These are phyloP conservation scores for Acanthochromis polyacanthus DNA, from an alignment of 2,113 vertebrate species.

Conservation along the genomic window DNA sequence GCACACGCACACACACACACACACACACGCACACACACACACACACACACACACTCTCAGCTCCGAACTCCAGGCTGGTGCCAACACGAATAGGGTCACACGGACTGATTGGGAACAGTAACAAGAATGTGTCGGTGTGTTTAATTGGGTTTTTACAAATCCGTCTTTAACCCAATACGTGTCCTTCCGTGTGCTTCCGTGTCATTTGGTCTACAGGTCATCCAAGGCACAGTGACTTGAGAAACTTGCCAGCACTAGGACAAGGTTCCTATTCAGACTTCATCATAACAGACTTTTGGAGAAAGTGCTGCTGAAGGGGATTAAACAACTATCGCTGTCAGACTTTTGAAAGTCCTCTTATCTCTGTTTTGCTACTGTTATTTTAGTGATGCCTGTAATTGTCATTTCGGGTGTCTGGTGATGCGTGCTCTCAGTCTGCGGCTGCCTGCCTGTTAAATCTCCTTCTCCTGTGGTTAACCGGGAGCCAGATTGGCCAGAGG, in stretches of 20 bases:
- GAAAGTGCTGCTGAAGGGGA: constrained; percentile 42
- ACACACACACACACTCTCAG: constrained; percentile 34
- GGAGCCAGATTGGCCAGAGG: constrained; percentile 67
- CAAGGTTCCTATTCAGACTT: constrained; percentile 37
- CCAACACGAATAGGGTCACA: constrained; percentile 63
- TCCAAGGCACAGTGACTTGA: constrained; percentile 31
- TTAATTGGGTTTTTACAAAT: constrained; percentile 75
- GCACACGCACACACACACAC: constrained; percentile 33
- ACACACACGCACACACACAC: constrained; percentile 29
- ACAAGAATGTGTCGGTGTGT: constrained; percentile 54
- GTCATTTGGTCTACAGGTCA: constrained; percentile 37
- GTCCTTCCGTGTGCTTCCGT: constrained; percentile 59
- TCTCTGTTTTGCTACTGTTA: constrained; percentile 45
- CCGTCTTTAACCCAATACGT: constrained; percentile 71
- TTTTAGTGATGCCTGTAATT: constrained; percentile 61
- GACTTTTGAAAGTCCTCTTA: constrained; percentile 46
- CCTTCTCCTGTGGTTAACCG: constrained; percentile 47
- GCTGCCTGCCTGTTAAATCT: constrained; percentile 54
- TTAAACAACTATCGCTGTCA: constrained; percentile 53
- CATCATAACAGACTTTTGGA: constrained; percentile 45
- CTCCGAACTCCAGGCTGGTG: constrained; percentile 49
- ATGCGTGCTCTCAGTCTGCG: constrained; percentile 42
- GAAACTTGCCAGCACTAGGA: constrained; percentile 29
- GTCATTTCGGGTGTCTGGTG: constrained; percentile 56
- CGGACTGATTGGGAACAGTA: constrained; percentile 47